Percentiles rank a stretch among this genome's conserved stretches.
phyloP scores from a whole-genome alignment of 1,140 invertebrate genomes.

The Pogonognathellus flavescens region DNA sequence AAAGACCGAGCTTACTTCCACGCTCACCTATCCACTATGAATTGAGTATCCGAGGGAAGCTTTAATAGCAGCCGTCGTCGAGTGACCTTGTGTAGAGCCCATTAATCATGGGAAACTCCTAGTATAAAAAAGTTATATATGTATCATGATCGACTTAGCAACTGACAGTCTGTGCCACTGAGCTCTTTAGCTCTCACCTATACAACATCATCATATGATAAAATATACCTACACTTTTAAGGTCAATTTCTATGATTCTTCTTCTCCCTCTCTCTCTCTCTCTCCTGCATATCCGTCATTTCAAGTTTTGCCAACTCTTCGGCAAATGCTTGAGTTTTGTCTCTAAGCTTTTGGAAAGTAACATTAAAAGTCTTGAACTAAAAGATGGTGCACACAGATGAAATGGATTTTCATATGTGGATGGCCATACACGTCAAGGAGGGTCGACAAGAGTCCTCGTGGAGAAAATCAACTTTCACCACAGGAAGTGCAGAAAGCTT shows the following conservation, averaged over 20 bases:
- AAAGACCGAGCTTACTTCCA: background rate
- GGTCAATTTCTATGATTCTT: background rate
- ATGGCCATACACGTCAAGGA: background rate
- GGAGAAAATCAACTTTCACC: constrained; percentile 2
- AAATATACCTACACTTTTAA: background rate
- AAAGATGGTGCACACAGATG: background rate
- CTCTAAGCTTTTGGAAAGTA: too few relatives aligned
- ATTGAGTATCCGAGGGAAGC: constrained; percentile 19
- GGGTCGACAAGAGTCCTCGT: background rate
- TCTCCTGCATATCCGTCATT: background rate
- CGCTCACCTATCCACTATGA: background rate
- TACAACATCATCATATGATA: background rate
- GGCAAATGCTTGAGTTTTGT: too few relatives aligned
- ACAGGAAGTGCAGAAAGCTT: background rate
- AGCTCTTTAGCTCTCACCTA: constrained; percentile 31
- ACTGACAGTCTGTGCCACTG: constrained; percentile 29
- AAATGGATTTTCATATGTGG: background rate
- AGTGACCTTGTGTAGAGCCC: constrained; percentile 32
- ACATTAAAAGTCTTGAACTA: too few relatives aligned
- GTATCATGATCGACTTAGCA: constrained; percentile 34
- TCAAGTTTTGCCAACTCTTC: too few relatives aligned
- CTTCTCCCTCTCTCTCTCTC: too few relatives aligned
- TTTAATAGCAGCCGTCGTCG: constrained; percentile 25
- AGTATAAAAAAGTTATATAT: constrained; percentile 13
- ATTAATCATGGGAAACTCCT: constrained; percentile 31